These are phyloP conservation scores for Mormyrops attenuatus DNA, from an alignment of 2,797 vertebrate genomes.

Conservation along the genomic window DNA sequence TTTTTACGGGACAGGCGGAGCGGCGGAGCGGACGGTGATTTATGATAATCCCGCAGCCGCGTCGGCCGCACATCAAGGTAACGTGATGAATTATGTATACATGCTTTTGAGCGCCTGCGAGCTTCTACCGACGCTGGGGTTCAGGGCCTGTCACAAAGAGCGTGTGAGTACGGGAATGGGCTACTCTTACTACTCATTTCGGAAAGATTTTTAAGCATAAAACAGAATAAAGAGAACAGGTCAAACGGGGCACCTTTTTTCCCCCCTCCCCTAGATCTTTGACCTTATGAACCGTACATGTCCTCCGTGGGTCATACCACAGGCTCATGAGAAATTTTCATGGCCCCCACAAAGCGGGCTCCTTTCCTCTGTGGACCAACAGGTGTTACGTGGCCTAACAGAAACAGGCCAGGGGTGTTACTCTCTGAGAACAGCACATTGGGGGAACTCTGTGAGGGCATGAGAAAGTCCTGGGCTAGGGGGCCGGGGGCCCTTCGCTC, in stretches of 20 bases:
- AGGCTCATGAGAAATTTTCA: background rate
- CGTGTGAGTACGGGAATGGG: background rate
- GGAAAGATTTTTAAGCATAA: background rate
- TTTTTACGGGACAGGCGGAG: conserved; percentile 38
- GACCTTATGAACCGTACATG: background rate
- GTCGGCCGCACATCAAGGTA: background rate
- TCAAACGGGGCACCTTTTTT: background rate
- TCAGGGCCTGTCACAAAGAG: background rate
- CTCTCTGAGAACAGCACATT: background rate
- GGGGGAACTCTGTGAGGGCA: background rate
- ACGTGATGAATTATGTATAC: background rate
- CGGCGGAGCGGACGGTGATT: conserved; percentile 35
- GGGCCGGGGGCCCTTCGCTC: conserved; percentile 20
- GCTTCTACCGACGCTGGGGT: background rate
- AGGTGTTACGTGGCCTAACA: background rate
- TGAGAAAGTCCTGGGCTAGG: background rate
- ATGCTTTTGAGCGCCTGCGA: background rate
- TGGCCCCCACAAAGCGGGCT: background rate
- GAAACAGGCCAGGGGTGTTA: conserved; percentile 6
- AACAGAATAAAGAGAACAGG: background rate
- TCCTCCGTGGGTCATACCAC: background rate
- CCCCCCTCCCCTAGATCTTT: background rate
- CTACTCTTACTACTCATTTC: background rate
- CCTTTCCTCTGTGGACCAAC: background rate
- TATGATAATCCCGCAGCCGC: conserved; percentile 30